Evolutionary conservation across 1,140 invertebrate species (phyloP).

Genomic region (Conus ventricosus): DNA sequence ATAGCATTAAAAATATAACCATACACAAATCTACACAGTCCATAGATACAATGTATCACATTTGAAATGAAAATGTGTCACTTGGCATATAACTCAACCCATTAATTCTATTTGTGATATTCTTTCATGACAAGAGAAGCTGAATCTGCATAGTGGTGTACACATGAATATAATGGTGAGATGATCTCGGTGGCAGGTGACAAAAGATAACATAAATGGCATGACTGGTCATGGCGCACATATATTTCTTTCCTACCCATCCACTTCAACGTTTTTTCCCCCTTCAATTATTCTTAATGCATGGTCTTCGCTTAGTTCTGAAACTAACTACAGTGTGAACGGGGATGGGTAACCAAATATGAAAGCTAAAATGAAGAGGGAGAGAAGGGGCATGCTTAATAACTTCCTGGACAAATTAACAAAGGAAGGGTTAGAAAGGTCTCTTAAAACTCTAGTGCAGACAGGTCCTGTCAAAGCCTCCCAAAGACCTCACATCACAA

Average conservation of each 20-base stretch:
- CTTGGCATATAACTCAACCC: too few relatives aligned
- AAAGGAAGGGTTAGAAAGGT: background rate
- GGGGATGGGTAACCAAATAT: background rate
- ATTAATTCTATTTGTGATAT: too few relatives aligned
- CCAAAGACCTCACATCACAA: conserved; percentile 6
- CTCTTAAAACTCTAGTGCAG: background rate
- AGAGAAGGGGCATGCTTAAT: background rate
- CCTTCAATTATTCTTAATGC: background rate
- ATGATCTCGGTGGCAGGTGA: background rate
- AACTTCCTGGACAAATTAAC: background rate
- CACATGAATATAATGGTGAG: too few relatives aligned
- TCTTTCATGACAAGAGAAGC: too few relatives aligned
- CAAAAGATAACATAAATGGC: background rate
- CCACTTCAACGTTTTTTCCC: background rate
- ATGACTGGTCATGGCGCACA: background rate
- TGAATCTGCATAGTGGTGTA: too few relatives aligned
- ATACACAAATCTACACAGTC: too few relatives aligned
- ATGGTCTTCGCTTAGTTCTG: conserved; percentile 20
- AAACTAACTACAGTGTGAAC: background rate
- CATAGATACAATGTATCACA: too few relatives aligned
- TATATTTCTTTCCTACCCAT: background rate
- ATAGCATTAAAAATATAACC: too few relatives aligned
- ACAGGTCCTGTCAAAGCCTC: background rate
- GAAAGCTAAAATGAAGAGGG: background rate
- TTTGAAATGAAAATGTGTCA: too few relatives aligned